Base-by-base conservation (phyloP, 2,888 invertebrate species). In the Pterostichus niger region DNA sequence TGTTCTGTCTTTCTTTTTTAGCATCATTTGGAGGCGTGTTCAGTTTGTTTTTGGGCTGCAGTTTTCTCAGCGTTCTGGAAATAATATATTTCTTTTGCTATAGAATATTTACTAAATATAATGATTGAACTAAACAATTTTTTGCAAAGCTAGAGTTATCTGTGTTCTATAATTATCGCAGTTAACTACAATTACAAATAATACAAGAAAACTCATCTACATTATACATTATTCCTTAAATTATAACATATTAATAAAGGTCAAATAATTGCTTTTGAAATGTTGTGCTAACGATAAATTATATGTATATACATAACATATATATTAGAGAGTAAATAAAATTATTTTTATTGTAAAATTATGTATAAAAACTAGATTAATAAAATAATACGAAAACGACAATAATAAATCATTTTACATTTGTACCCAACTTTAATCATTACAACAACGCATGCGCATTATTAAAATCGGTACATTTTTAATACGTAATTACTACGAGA, bases 1-100 rank as follows among this genome's bases (percentile, higher is more conserved):
- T 64, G 84, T 17, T 46, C 15, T 49, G 15, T 49, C 7, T 11
- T 56, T 49, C 7, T 11, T 56, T 89, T 90, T 82, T 84, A 90
- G 90, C 90, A 4, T 90, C 90, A 0, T 87, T 90, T 83, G 90
- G 90, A 11, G 90, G 90, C 76, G 89, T 90, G n/a, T 90, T 90
- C 84, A 89, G 89, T 44, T 86, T 90, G 31, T 90, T 90, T 84
- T 85, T 91, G 56, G 90, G 90, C 4, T 89, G 90, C 85, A 90
- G 90, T 84, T 88, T 91, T 81, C 85, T 91, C 17, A 89, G 89
- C 64, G 84, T 88, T 2, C 84, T 89, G 33, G 90, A 91, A 87
- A 87, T 90, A 35, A 80, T 90, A 44, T 90, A 90, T 84, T 91
- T 89, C 84, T 86, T 88, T 76, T 84, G 77, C 59, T 61, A 77